A percentile compares a stretch with the other conserved stretches of the same genome.
Evolutionary conservation across 2,797 vertebrate genomes (phyloP).

Genomic region (Heliangelus exortis): DNA sequence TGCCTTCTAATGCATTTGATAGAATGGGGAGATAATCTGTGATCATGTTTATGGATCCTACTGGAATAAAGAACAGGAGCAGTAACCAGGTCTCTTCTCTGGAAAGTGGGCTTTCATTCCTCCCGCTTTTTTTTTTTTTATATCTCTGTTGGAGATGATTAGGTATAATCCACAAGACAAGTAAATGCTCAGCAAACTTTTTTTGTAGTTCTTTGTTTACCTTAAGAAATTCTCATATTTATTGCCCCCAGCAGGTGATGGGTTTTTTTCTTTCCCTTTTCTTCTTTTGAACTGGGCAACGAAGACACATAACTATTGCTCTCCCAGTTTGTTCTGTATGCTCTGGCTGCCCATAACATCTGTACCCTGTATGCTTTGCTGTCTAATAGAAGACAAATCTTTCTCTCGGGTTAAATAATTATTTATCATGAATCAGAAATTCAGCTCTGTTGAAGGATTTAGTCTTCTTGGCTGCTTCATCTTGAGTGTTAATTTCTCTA

Average conservation of each 20-base stretch:
- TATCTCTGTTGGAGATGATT: neutral
- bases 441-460: neutral
- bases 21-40: neutral
- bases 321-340: neutral
- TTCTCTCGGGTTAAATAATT: neutral
- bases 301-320: neutral
- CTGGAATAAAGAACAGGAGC: neutral
- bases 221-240: neutral
- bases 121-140: neutral
- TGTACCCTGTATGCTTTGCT: neutral
- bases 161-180: neutral
- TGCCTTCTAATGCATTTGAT: neutral
- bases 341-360: neutral
- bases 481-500: neutral
- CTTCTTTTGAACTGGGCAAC: neutral
- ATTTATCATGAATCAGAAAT: neutral
- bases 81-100: neutral
- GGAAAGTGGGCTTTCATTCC: neutral
- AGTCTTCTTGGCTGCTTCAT: neutral
- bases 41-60: neutral
- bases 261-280: neutral
- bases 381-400: neutral
- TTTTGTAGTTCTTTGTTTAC: neutral
- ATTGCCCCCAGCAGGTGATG: neutral
- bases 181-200: neutral